These are phyloP conservation scores for Lemur catta DNA, from an alignment of 2,797 vertebrate genomes.

Conservation along the genomic window DNA sequence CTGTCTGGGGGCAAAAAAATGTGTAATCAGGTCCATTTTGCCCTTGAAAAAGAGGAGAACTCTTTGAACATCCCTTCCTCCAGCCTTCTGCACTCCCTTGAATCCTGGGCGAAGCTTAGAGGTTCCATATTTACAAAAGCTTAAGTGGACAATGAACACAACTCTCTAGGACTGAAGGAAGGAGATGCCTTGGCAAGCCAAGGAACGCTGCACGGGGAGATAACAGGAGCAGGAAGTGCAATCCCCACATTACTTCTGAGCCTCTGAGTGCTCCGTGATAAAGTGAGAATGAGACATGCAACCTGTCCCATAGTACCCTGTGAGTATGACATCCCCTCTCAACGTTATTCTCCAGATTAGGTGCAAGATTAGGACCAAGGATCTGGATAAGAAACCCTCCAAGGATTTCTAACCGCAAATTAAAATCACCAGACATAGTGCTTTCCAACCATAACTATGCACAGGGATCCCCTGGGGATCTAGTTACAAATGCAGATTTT, in stretches of 20 bases:
- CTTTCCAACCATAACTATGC: not conserved
- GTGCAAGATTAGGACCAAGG: not conserved
- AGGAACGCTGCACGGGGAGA: not conserved
- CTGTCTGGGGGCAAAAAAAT: not conserved
- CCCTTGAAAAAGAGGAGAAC: not conserved
- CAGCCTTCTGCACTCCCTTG: too few relatives aligned
- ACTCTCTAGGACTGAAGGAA: not conserved
- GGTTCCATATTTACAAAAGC: not conserved
- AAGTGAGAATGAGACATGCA: too few relatives aligned
- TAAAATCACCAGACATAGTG: too few relatives aligned
- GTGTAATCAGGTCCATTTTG: not conserved
- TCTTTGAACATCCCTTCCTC: not conserved
- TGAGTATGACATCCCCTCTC: not conserved
- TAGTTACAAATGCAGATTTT: not conserved
- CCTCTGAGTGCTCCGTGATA: not conserved
- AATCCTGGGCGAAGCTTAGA: not conserved
- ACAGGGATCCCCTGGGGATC: accelerated
- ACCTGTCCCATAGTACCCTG: accelerated
- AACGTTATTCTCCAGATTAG: not conserved
- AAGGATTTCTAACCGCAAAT: too few relatives aligned
- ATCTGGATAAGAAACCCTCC: not conserved
- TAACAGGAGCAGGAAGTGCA: too few relatives aligned
- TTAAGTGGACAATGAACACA: not conserved
- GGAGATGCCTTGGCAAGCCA: not conserved
- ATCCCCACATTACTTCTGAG: not conserved